Evolutionary conservation across 2,888 invertebrate species (phyloP).

Genomic region (Volucella zonaria): DNA sequence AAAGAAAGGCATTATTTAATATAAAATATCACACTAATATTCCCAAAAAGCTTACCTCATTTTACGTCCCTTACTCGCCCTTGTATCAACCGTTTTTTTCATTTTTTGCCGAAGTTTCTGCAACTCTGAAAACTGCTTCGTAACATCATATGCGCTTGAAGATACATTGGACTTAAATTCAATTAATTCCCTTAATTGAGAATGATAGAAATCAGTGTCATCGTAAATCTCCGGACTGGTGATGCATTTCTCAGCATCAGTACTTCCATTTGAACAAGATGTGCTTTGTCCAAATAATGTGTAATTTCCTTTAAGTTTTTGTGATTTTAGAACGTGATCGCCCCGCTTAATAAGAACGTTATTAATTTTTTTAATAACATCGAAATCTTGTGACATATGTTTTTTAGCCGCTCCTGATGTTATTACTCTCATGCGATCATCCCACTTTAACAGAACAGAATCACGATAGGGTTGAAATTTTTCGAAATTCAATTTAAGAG

Average conservation of each 20-base stretch:
- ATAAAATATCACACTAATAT: not conserved
- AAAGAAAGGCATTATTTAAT: conserved; percentile 22
- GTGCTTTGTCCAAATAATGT: conserved; percentile 84
- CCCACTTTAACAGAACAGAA: conserved; percentile 95
- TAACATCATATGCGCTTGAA: conserved; percentile 92
- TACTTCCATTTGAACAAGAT: conserved; percentile 77
- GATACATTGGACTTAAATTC: conserved; percentile 93
- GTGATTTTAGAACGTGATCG: conserved; percentile 90
- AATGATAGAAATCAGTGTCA: conserved; percentile 98
- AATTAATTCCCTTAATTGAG: conserved; percentile 94
- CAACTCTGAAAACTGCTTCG: conserved; percentile 94
- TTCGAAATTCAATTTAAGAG: conserved; percentile 85
- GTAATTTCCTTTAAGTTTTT: conserved; percentile 89
- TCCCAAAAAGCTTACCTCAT: conserved; percentile 84
- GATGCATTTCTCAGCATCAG: conserved; percentile 83
- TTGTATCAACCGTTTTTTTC: conserved; percentile 96
- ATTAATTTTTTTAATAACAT: conserved; percentile 89
- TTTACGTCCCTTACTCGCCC: conserved; percentile 96
- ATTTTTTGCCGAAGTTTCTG: conserved; percentile 95
- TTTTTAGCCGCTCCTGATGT: conserved; percentile 85
- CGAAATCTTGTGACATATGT: conserved; percentile 83
- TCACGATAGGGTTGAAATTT: conserved; percentile 88
- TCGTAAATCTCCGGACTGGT: conserved; percentile 94
- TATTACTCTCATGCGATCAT: conserved; percentile 93
- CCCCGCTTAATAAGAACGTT: conserved; percentile 90